A percentile compares a stretch with the other conserved stretches of the same genome.
phyloP scores from a whole-genome alignment of 37 sponge, comb jelly and placozoan genomes.

The Ephydatia muelleri region DNA sequence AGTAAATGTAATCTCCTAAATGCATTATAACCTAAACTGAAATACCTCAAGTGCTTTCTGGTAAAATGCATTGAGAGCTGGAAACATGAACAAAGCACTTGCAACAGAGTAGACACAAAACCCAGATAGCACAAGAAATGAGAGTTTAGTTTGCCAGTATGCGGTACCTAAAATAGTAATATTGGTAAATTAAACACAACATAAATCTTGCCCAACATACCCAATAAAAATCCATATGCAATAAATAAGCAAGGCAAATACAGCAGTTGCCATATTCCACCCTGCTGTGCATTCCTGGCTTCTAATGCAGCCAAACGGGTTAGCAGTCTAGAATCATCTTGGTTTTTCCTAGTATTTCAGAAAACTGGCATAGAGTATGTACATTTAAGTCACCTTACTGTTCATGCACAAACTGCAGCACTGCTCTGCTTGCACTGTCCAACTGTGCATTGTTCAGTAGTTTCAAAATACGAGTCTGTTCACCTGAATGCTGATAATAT shows the following conservation, averaged over 20 bases:
- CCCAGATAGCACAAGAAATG: conserved; percentile 54
- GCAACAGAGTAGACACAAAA: conserved; percentile 78
- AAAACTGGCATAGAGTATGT: neutral
- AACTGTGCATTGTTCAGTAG: conserved; percentile 29
- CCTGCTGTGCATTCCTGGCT: conserved; percentile 55
- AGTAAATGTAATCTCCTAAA: neutral
- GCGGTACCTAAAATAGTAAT: conserved; percentile 42
- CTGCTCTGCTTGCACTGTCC: neutral
- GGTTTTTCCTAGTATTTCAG: neutral
- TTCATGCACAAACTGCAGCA: neutral
- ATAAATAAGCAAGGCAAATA: conserved; percentile 80
- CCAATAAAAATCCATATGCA: conserved; percentile 68
- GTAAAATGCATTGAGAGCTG: conserved; percentile 4
- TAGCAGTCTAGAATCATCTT: neutral
- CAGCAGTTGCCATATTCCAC: conserved; percentile 11
- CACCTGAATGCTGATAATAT: conserved; percentile 37
- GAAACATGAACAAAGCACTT: conserved; percentile 65
- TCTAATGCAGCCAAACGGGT: conserved; percentile 54
- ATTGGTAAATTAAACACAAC: neutral
- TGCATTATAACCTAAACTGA: neutral
- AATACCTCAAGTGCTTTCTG: neutral
- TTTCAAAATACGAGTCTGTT: conserved; percentile 17
- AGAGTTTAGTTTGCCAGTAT: conserved; percentile 33
- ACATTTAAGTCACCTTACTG: neutral
- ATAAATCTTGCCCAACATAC: neutral